Conservation (phyloP, 2,113 vertebrate genomes). For the Chamaea fasciata region DNA sequence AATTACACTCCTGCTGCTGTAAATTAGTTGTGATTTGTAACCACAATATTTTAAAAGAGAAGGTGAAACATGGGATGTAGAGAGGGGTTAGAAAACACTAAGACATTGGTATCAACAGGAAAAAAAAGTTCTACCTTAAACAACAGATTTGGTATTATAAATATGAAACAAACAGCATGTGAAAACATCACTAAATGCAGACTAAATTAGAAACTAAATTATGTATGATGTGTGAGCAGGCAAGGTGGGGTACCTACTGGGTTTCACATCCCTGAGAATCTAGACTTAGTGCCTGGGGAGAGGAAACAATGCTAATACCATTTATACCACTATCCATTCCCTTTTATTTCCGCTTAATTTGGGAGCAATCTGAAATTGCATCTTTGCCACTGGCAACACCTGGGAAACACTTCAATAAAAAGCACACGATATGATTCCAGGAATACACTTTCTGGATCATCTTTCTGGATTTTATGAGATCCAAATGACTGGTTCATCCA, state of each 20-base stretch:
- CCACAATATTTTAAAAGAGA: slow-evolving; percentile 7
- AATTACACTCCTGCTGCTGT: slow-evolving; percentile 59
- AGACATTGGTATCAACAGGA: not conserved
- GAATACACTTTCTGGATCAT: not conserved
- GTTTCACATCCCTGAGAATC: not conserved
- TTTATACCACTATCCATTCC: not conserved
- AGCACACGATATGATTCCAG: rapidly evolving
- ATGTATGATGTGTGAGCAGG: not conserved
- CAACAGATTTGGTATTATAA: not conserved
- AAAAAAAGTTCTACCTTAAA: not conserved
- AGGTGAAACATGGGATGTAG: not conserved
- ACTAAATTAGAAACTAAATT: slow-evolving; percentile 4
- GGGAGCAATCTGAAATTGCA: not conserved
- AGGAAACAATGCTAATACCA: not conserved
- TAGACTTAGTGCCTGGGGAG: not conserved
- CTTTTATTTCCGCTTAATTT: not conserved
- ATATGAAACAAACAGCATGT: not conserved
- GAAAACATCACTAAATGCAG: not conserved
- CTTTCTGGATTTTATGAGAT: not conserved
- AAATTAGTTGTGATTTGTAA: slow-evolving; percentile 35
- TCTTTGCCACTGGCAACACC: not conserved
- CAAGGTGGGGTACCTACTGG: not conserved
- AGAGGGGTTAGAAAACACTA: not conserved
- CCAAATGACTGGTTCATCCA: not conserved
- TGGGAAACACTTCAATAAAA: not conserved